phyloP scores from a whole-genome alignment of 2,888 invertebrate species.

The Myopa tessellatipennis region DNA sequence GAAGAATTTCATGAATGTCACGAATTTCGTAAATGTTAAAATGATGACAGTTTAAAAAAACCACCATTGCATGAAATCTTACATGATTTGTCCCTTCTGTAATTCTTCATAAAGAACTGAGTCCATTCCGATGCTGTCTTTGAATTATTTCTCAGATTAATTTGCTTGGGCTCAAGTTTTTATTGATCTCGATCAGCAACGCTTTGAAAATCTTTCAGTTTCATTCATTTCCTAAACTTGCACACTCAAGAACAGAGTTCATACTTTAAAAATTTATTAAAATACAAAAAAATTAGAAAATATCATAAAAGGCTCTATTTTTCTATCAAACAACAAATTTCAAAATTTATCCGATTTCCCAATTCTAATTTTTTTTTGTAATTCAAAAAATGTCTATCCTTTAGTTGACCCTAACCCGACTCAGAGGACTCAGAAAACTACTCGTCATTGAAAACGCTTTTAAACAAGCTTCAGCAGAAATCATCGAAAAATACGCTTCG shows the following conservation, averaged over 20 bases:
- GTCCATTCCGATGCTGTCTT: too few species aligned
- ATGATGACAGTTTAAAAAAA: too few species aligned
- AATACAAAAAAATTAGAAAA: constrained; percentile 38
- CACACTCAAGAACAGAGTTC: constrained; percentile 24
- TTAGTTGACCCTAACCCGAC: constrained; percentile 1
- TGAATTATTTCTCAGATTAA: too few species aligned
- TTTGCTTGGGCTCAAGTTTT: too few species aligned
- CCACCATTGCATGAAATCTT: too few species aligned
- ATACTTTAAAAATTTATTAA: constrained; percentile 33
- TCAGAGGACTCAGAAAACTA: background rate
- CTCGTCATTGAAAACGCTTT: constrained; percentile 6
- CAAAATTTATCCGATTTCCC: constrained; percentile 47
- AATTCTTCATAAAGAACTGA: too few species aligned
- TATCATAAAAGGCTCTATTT: constrained; percentile 41
- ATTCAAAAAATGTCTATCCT: constrained; percentile 44
- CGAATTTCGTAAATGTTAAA: too few species aligned
- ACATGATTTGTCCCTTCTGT: too few species aligned
- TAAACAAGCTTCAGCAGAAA: background rate
- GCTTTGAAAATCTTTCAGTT: constrained; percentile 26
- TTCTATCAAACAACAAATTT: constrained; percentile 47
- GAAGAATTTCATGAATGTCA: too few species aligned
- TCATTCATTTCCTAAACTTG: background rate
- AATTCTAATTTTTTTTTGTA: constrained; percentile 38
- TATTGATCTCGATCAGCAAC: background rate
- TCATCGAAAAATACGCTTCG: background rate